Base-by-base conservation (phyloP, 2,888 invertebrate genomes). In the Hipparchia semele region DNA sequence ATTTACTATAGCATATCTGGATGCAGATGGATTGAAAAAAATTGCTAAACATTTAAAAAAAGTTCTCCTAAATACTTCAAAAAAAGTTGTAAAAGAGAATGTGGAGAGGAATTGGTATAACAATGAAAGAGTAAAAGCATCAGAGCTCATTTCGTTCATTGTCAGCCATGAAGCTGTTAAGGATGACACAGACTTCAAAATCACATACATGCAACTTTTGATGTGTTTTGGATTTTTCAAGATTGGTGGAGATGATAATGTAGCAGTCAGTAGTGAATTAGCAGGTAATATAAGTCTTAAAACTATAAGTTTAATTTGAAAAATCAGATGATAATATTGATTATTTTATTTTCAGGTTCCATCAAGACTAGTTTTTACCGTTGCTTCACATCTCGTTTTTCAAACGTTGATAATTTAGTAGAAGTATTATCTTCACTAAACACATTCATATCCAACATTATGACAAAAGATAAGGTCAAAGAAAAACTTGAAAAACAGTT, bases 341-440 rank as follows among this genome's bases (percentile, higher is more conserved):
- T 33, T 9, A 12, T 54, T 54, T 12, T 13, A 84, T 80, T 77
- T 77, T 39, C 92, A 94, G 95, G 92, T 76, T 92, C 95, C 72
- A 94, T 96, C 75, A 96, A 96, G 82, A 94, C 95, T 8, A 95
- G 95, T 79, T 97, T 97, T 83, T 97, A 95, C 82, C 94, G 95
- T 45, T 95, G 96, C 70, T 90, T 97, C 76, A 96, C 96, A 77
- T 94, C 95, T n/a, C 96, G 96, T 79, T 92, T 96, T 76, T 92
- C 95, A 1, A 96, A 95, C 81, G 91, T 97, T 23, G 95, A 95
- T 77, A 95, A 95, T 79, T 88, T 96, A 51, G 94, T 95, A 56
- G 86, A 86, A 45, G 89, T 96, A 45, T 87, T 97, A 2, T 93
- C 94, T 12, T 90, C 94, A 39, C 85, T 97, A 9, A 94, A 96